Evolutionary conservation across 2,797 vertebrate genomes (phyloP).

Genomic region (Leptodactylus fallax): DNA sequence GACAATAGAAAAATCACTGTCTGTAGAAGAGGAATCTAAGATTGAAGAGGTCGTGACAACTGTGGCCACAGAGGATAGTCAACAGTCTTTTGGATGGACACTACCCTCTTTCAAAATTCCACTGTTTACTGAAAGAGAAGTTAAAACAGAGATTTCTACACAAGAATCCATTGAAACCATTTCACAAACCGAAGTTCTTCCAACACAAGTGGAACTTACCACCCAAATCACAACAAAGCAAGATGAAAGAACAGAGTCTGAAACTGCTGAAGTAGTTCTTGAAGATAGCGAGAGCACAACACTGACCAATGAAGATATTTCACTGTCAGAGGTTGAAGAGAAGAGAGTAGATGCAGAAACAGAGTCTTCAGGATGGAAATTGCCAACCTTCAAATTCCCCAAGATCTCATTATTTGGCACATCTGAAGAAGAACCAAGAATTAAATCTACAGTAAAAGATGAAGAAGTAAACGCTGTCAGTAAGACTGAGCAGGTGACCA

Average conservation of each 20-base stretch:
- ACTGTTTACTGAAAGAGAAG: not conserved
- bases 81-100: not conserved
- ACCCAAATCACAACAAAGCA: not conserved
- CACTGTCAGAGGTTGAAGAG: not conserved
- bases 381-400: not conserved
- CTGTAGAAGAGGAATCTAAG: not conserved
- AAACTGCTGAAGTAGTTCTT: not conserved
- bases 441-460: not conserved
- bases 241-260: not conserved
- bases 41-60: too few species aligned
- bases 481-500: too few species aligned
- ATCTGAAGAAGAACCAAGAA: not conserved
- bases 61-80: not conserved
- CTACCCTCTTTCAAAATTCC: not conserved
- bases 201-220: not conserved
- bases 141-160: not conserved
- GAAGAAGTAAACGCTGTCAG: not conserved
- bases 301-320: not conserved
- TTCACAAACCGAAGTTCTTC: not conserved
- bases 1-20: not conserved
- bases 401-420: not conserved
- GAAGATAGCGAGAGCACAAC: not conserved
- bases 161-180: not conserved
- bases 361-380: not conserved
- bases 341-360: not conserved